Evolutionary conservation across 1,140 invertebrate genomes (phyloP), one percentile per base, ranked within the genome.

Genomic region (Zaprionus capensis): DNA sequence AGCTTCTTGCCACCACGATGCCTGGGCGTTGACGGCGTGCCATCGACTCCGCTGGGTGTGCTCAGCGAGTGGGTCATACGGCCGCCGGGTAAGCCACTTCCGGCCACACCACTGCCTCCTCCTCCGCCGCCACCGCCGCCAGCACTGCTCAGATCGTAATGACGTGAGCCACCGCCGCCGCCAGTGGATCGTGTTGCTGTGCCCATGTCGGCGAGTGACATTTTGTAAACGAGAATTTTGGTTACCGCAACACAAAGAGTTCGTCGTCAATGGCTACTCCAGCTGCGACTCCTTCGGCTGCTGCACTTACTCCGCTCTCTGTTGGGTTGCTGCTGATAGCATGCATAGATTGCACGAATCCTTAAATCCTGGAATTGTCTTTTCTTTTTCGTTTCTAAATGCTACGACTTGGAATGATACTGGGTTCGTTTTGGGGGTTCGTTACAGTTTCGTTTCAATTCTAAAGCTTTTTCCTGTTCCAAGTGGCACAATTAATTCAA

Each of bases 1-100:
- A 98, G 94, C 95, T 97, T 97, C 93, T 98, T 98, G 78, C 97
- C 96, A 80, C 96, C 96, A 90, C 96, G 96, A 81, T 92, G 92
- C 34, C 94, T 92, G n/a, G 96, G 96, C 65, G 96, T 96, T 63
- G 96, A 94, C 31, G 96, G 95, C 51, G 96, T 96, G 74, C 96
- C 96, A 92, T 97, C 96, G 80, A 97, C 96, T 44, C 96, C 96
- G 38, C 96, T 96, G 64, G 96, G 96, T 78, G 96, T 97, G 76
- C 96, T 97, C 84, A 96, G 95, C 79, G 96, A 97, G 92, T 97
- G 96, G 91, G 96, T 96, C 95, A 97, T 96, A 26, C 94, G 94
- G 26, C 86, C 80, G 17, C 91, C 84, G 15, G 87, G 78, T n/a
- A 76, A 66, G 31, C 76, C 79, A 38, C 67, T 76, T 28, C 71